Evolutionary conservation across 2,888 invertebrate species (phyloP).

Genomic region (Aphrophora alni): DNA sequence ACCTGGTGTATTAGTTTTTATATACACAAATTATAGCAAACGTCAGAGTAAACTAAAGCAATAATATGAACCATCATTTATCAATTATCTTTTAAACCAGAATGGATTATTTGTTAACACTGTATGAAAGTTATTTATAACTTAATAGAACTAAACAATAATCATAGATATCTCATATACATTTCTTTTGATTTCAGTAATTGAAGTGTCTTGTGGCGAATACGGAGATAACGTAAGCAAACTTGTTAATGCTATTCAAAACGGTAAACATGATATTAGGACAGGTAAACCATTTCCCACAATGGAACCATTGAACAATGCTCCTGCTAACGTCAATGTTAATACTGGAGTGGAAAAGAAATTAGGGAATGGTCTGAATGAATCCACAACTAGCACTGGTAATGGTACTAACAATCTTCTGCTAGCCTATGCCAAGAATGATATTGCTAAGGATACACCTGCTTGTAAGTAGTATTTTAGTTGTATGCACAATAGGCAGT

Average conservation of each 20-base stretch:
- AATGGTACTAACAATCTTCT: constrained; percentile 58
- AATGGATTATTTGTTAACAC: too few relatives aligned
- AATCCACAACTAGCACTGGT: neutral
- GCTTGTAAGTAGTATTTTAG: constrained; percentile 57
- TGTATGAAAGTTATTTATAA: too few relatives aligned
- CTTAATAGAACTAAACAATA: too few relatives aligned
- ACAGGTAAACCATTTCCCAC: constrained; percentile 73
- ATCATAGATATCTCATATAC: neutral
- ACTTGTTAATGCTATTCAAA: constrained; percentile 83
- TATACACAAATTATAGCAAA: too few relatives aligned
- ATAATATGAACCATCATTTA: too few relatives aligned
- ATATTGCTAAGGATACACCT: constrained; percentile 66
- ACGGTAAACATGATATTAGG: constrained; percentile 82
- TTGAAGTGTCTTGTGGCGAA: constrained; percentile 96
- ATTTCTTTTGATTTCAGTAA: constrained; percentile 62
- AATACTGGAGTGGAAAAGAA: constrained; percentile 52
- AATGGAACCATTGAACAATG: constrained; percentile 61
- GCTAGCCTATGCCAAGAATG: constrained; percentile 66
- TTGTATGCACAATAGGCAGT: too few relatives aligned
- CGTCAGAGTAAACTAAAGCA: too few relatives aligned
- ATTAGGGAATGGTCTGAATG: constrained; percentile 57
- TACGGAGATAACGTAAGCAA: constrained; percentile 90
- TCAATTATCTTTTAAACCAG: too few relatives aligned
- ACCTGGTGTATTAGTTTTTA: too few relatives aligned
- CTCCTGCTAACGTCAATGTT: constrained; percentile 51